Conservation (phyloP, 2,797 vertebrate genomes). For the Rhinogobio ventralis region DNA sequence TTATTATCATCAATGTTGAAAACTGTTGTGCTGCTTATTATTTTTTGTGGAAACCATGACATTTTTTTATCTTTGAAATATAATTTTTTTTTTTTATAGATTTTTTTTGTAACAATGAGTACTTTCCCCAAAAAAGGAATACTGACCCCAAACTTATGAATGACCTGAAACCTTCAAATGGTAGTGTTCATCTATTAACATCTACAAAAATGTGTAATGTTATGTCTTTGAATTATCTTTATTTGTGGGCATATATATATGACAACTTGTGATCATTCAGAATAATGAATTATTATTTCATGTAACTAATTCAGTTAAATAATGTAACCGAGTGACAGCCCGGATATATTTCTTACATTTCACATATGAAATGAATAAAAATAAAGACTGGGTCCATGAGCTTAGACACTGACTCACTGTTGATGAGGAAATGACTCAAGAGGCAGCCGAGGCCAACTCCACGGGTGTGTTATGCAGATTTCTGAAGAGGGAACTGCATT, state of each 20-base stretch:
- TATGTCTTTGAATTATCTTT: not conserved
- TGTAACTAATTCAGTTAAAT: not conserved
- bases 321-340: not conserved
- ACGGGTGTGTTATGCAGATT: slow-evolving; percentile 56
- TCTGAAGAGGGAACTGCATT: slow-evolving; percentile 36
- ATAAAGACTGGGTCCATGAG: slow-evolving; percentile 25
- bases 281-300: not conserved
- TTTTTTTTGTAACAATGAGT: not conserved
- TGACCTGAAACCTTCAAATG: not conserved
- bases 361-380: slow-evolving; percentile 33
- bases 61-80: not conserved
- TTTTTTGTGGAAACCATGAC: not conserved
- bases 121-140: not conserved
- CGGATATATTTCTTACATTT: slow-evolving; percentile 20
- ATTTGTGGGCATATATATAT: not conserved
- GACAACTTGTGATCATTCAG: not conserved
- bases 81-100: not conserved
- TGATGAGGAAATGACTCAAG: slow-evolving; percentile 56
- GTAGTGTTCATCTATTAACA: no score
- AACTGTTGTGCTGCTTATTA: not conserved
- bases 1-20: not conserved
- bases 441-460: slow-evolving; percentile 23
- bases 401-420: slow-evolving; percentile 48
- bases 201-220: not conserved
- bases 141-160: not conserved